phyloP scores from a whole-genome alignment of 2,797 vertebrate genomes.

The Cheirogaleus major region DNA sequence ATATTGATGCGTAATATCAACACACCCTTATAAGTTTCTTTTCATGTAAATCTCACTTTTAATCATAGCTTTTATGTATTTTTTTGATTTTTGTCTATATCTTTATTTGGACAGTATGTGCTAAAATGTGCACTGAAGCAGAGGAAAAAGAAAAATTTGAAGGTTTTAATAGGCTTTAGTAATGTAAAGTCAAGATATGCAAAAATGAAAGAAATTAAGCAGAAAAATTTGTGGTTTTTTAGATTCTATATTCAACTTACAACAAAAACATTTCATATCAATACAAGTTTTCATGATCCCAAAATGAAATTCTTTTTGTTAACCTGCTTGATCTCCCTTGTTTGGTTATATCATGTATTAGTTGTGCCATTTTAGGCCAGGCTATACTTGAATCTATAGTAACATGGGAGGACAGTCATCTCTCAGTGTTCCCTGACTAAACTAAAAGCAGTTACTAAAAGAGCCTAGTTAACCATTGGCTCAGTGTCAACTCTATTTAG shows the following conservation, averaged over 20 bases:
- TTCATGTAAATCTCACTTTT: slow-evolving; percentile 27
- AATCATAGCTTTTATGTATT: neutral
- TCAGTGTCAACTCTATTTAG: neutral
- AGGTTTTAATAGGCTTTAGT: slow-evolving; percentile 29
- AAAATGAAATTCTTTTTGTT: neutral
- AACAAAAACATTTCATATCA: neutral
- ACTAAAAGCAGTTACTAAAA: neutral
- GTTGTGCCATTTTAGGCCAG: neutral
- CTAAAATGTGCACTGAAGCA: neutral
- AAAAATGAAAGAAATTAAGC: slow-evolving; percentile 40
- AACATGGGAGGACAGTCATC: neutral
- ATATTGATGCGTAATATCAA: neutral
- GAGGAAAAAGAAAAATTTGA: slow-evolving; percentile 26
- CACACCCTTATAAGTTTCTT: neutral
- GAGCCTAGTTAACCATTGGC: neutral
- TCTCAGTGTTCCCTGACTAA: neutral
- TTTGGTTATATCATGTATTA: neutral
- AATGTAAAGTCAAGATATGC: slow-evolving; percentile 19
- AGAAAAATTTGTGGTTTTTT: neutral
- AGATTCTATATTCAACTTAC: slow-evolving; percentile 10
- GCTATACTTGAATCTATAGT: neutral
- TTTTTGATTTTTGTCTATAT: neutral
- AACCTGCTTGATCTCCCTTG: neutral
- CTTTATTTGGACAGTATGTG: slow-evolving; percentile 36
- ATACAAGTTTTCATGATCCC: neutral